Evolutionary conservation across 2,888 invertebrate genomes (phyloP), one percentile per base, ranked within the genome.

Genomic region (Parelbella ahira): DNA sequence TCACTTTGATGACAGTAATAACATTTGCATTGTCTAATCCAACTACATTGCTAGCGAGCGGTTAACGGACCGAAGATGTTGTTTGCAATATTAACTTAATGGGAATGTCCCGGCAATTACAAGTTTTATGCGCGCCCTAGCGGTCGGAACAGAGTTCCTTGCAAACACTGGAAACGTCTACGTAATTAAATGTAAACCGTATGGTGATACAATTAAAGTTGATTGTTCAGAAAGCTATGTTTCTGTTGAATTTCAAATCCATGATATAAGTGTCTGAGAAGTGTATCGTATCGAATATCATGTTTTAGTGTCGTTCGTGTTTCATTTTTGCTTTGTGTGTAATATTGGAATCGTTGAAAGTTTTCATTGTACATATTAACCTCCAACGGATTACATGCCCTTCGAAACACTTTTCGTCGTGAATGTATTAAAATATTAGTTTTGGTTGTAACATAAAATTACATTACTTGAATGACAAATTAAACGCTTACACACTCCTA

Each of bases 41-140:
- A 30, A 44, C 38, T 32, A 36, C 49, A n/a, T n/a, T 44, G 28
- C 44, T 34, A 45, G 45, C 37, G 42, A 45, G 27, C 41, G 44
- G 34, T 54, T 48, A 46, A 24, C 30, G 21, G 32, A 15, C 30
- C 34, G 33, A 44, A 37, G 2, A 3, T n/a, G n/a, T n/a, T n/a
- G n/a, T n/a, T n/a, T n/a, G 37, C 37, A 12, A 13, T 29, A 44
- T 47, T 44, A 36, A 41, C 32, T 48, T 49, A 49, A 51, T 51
- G 44, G 53, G 50, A 56, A 48, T 48, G 51, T 51, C 50, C 49
- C 34, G 28, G 42, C 44, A 30, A 48, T 39, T 45, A 38, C 41
- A 24, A 44, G 25, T 37, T 25, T 45, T 27, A 48, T 42, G 44
- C 24, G 12, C 36, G 9, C 29, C 42, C 37, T 48, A 47, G 30